Base-by-base conservation (phyloP, 1,140 invertebrate genomes). In the Laupala kohalensis region DNA sequence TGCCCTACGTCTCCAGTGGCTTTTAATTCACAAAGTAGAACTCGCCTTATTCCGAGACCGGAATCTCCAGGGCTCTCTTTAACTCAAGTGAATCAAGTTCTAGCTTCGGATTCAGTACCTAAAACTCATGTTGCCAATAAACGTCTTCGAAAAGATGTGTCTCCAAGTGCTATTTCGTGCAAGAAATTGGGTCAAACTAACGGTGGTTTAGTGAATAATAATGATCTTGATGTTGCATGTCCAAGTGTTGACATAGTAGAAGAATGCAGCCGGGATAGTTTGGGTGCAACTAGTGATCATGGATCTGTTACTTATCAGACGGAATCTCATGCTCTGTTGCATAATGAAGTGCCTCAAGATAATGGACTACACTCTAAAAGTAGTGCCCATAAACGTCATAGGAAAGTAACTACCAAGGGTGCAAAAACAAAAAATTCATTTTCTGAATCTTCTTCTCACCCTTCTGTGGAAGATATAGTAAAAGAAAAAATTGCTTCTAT, bases 401-500 rank as follows among this genome's bases (percentile, higher is more conserved):
- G 27, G 27, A 68, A 29, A 68, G 29, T 23, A 23, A 2, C 26
- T 6, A 15, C n/a, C 19, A 68, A 68, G 27, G n/a, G n/a, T 27
- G 29, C 26, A 12, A 27, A 29, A 23, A 23, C 29, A 29, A 30
- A 25, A 25, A 30, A 69, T 77, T 74, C 30, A 65, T 65, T 69
- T 63, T 69, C 69, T 67, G 68, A 28, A 67, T 53, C 37, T 53
- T 53, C 70, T 70, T 65, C 82, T 65, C 84, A 79, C 84, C 74
- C 81, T 9, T 67, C 81, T 6, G 78, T 82, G 63, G 84, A 86
- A 62, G 86, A 87, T 69, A 83, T 85, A 73, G 82, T 89, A 30
- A 87, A 86, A 74, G 86, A 86, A 75, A 89, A 88, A 78, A 79
- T 89, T 73, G 87, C 86, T 37, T 85, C 85, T 74, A 84, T 86